Conservation (phyloP, 1,140 invertebrate genomes). For the Conus ventricosus region DNA sequence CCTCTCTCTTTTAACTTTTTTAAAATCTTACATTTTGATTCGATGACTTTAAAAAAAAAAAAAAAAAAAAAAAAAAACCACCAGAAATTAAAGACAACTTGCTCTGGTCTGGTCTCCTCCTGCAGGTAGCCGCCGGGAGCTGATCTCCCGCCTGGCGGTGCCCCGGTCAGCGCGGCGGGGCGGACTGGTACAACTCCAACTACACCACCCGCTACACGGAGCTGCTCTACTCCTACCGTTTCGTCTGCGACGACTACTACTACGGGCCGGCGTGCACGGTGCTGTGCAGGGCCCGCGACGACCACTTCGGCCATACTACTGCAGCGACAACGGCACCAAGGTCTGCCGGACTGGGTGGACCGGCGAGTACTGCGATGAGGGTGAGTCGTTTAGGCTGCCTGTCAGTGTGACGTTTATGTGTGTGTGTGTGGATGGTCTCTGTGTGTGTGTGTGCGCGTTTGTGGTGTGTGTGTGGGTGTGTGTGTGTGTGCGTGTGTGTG, state of each 20-base stretch:
- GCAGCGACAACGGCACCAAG: conserved; percentile 85
- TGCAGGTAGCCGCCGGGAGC: not conserved
- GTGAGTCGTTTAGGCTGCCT: conserved; percentile 47
- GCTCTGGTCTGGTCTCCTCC: not conserved
- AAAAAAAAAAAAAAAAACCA: too few species aligned
- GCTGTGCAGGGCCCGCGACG: conserved; percentile 80
- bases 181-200: conserved; percentile 2
- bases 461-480: too few species aligned
- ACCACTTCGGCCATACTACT: conserved; percentile 95
- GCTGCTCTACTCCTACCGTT: conserved; percentile 86
- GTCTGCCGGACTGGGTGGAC: conserved; percentile 94
- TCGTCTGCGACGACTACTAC: conserved; percentile 65
- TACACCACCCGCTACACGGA: conserved; percentile 70
- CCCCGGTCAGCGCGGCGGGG: not conserved
- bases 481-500: too few species aligned
- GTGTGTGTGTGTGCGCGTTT: too few species aligned
- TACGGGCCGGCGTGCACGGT: conserved; percentile 65
- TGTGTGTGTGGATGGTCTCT: too few species aligned
- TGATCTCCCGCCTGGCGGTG: not conserved
- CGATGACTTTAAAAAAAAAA: too few species aligned
- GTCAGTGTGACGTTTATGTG: not conserved
- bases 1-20: too few species aligned
- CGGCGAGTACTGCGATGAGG: conserved; percentile 85
- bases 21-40: too few species aligned
- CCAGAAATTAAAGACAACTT: too few species aligned